Evolutionary conservation across 2,113 vertebrate species (phyloP).

Genomic region (Illadopsis cleaveri): DNA sequence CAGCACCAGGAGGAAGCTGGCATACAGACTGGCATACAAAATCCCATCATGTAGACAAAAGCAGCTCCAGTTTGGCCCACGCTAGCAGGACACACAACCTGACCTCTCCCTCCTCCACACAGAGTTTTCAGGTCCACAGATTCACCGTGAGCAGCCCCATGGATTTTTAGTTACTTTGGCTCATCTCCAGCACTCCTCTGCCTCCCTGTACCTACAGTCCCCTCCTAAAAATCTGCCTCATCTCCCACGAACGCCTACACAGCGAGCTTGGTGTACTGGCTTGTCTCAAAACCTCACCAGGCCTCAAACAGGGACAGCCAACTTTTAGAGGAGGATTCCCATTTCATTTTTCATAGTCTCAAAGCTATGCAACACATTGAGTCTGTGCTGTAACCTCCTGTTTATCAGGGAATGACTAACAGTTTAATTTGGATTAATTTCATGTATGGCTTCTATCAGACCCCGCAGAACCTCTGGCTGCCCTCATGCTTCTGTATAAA

Average conservation of each 20-base stretch:
- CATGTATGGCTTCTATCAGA: background rate
- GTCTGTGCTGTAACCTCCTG: background rate
- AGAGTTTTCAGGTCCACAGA: background rate
- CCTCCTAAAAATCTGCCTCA: background rate
- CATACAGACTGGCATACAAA: background rate
- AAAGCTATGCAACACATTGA: background rate
- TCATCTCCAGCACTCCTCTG: background rate
- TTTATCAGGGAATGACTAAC: background rate
- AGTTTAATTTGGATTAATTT: background rate
- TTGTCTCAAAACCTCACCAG: background rate
- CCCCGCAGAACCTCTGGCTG: background rate
- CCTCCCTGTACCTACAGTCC: background rate
- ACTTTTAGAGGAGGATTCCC: background rate
- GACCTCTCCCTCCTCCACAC: background rate
- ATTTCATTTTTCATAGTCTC: background rate
- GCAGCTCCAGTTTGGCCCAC: background rate
- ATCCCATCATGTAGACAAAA: fast-evolving
- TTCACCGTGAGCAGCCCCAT: background rate
- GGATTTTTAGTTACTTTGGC: background rate
- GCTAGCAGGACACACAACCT: background rate
- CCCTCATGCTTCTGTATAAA: background rate
- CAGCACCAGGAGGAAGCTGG: background rate
- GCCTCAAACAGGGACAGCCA: background rate
- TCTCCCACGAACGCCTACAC: background rate
- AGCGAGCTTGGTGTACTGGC: fast-evolving